phyloP scores from a whole-genome alignment of 2,797 vertebrate species.

The Leontocebus nigricollis region DNA sequence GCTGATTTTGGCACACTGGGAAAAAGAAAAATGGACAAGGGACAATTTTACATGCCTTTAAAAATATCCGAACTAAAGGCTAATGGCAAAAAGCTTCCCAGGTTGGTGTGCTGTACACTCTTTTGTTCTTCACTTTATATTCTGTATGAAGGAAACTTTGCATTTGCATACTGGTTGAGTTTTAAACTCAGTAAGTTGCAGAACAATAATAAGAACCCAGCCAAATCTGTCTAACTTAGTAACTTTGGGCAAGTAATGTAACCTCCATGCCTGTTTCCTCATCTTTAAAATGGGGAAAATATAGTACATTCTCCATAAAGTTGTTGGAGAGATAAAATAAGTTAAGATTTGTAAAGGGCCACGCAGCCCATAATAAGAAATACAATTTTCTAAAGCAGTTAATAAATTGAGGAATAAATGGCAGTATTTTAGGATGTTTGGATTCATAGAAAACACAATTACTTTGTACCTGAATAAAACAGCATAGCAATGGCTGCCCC shows the following conservation, averaged over 20 bases:
- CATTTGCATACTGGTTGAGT: neutral
- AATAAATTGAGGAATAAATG: neutral
- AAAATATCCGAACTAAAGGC: neutral
- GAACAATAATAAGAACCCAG: neutral
- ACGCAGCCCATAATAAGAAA: neutral
- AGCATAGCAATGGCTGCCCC: neutral
- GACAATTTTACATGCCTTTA: neutral
- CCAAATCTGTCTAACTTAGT: neutral
- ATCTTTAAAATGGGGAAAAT: neutral
- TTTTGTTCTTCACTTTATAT: neutral
- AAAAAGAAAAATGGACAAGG: neutral
- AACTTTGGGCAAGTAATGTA: neutral
- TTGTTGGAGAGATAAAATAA: neutral
- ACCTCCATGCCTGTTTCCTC: neutral
- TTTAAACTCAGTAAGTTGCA: neutral
- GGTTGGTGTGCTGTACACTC: neutral
- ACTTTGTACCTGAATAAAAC: neutral
- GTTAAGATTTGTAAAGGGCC: neutral
- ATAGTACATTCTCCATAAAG: neutral
- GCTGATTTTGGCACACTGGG: neutral
- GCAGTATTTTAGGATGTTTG: neutral
- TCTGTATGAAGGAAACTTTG: neutral
- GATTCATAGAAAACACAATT: neutral
- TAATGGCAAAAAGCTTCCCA: neutral
- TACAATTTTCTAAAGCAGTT: neutral